Conservation (phyloP, 2,888 invertebrate genomes). For the Resseliella maxima region DNA sequence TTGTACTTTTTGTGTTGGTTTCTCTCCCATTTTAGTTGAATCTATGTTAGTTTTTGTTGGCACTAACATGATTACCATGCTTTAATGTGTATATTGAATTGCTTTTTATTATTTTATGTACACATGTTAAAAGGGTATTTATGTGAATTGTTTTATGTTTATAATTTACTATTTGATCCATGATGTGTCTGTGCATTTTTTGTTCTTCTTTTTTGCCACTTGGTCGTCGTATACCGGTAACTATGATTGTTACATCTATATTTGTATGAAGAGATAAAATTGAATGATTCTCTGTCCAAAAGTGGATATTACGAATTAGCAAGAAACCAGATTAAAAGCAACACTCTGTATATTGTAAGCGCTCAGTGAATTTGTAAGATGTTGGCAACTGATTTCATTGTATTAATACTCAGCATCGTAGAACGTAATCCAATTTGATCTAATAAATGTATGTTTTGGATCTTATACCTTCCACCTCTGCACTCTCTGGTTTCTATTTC, state of each 20-base stretch:
- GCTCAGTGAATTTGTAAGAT: background rate
- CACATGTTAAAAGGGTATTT: slow-evolving; percentile 54
- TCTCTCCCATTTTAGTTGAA: background rate
- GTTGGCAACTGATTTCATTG: background rate
- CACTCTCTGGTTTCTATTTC: background rate
- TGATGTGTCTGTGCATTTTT: no score
- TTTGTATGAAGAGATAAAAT: slow-evolving; percentile 46
- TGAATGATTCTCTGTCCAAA: slow-evolving; percentile 50
- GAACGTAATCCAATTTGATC: slow-evolving; percentile 10
- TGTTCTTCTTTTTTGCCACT: background rate
- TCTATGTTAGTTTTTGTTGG: background rate
- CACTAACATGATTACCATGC: slow-evolving; percentile 42
- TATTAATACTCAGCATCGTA: background rate
- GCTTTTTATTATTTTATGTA: background rate
- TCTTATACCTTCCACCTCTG: background rate
- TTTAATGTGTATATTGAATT: slow-evolving; percentile 22
- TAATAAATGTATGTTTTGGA: background rate
- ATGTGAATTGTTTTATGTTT: slow-evolving; percentile 39
- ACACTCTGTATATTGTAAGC: background rate
- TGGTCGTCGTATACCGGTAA: background rate
- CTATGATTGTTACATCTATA: slow-evolving; percentile 54
- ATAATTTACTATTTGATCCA: slow-evolving; percentile 7
- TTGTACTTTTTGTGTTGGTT: slow-evolving; percentile 11
- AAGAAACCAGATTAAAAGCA: background rate
- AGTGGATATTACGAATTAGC: slow-evolving; percentile 9